Base-by-base conservation (phyloP, 2,888 invertebrate genomes). In the Pterostichus madidus region DNA sequence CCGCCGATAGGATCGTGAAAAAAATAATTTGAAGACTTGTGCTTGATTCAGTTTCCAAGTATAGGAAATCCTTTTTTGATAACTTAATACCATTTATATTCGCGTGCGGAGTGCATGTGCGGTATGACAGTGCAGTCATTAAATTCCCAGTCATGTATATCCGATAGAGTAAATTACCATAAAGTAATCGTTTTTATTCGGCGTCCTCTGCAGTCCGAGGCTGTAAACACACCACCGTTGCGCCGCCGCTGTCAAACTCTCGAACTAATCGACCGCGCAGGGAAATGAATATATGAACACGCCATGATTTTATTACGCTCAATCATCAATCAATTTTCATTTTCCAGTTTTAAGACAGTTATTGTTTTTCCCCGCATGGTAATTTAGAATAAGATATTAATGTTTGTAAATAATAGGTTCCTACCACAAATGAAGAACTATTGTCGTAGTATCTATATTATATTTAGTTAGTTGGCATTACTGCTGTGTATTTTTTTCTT, bases 131-230 rank as follows among this genome's bases (percentile, higher is more conserved):
- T 75, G 17, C 52, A 75, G 32, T 75, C 75, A 75, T 75, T 75
- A 75, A 75, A 75, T 52, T 52, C 75, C 49, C 75, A 64, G 64
- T 64, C 64, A 64, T 64, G 64, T 64, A 64, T 64, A 64, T 64
- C 64, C 64, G 64, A 64, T 64, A 64, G 64, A 32, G 64, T 13
- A 32, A 32, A 64, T 64, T 64, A 64, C 64, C 64, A 64, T 64
- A 64, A 64, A 64, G 35, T 64, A 64, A 64, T 64, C 64, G 64
- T 64, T 64, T 64, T 64, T 64, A 64, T 64, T 64, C 64, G 64
- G 49, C 49, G 49, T 49, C 5, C 49, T 49, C 49, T 49, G 49
- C 49, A 49, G 49, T 10, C 13, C 64, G 13, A 32, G 35, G 24
- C 64, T 64, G 64, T 64, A 64, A 64, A 64, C 64, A 32, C 35